A percentile compares a stretch with the other conserved stretches of the same genome.
Evolutionary conservation across 2,113 vertebrate genomes (phyloP).

Genomic region (Danionella cerebrum): DNA sequence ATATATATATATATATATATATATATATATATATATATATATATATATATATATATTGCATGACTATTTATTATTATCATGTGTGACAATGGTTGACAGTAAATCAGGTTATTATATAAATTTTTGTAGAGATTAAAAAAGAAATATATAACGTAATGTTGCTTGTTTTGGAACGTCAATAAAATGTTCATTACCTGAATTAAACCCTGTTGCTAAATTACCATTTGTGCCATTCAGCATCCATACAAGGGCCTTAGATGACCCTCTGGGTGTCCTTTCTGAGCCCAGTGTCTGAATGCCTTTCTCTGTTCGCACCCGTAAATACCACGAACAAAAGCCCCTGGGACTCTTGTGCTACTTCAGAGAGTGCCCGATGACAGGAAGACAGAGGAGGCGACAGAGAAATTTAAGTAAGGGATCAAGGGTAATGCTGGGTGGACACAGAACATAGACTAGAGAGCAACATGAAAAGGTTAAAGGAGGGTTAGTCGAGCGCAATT

Average conservation of each 20-base stretch:
- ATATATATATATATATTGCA: too few species aligned
- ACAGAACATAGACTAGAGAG: background rate
- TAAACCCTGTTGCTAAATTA: background rate
- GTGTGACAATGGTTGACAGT: too few species aligned
- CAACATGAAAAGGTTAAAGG: background rate
- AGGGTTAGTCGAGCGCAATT: background rate
- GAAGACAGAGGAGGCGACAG: conserved; percentile 27
- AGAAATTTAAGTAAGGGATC: background rate
- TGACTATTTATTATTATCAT: too few species aligned
- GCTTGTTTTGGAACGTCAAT: too few species aligned
- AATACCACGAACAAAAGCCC: conserved; percentile 27
- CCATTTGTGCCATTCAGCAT: background rate
- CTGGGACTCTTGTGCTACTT: background rate
- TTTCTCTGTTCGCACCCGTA: conserved; percentile 13
- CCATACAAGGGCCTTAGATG: background rate
- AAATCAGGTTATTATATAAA: too few species aligned
- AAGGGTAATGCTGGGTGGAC: background rate
- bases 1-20: too few species aligned
- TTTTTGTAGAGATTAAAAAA: too few species aligned
- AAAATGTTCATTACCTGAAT: background rate
- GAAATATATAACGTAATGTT: too few species aligned
- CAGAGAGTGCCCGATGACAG: conserved; percentile 24
- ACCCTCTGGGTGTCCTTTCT: background rate
- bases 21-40: too few species aligned
- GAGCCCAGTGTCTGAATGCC: conserved; percentile 6